These are phyloP conservation scores for Papilio polyxenes DNA, from an alignment of 1,140 invertebrate genomes.

Conservation along the genomic window DNA sequence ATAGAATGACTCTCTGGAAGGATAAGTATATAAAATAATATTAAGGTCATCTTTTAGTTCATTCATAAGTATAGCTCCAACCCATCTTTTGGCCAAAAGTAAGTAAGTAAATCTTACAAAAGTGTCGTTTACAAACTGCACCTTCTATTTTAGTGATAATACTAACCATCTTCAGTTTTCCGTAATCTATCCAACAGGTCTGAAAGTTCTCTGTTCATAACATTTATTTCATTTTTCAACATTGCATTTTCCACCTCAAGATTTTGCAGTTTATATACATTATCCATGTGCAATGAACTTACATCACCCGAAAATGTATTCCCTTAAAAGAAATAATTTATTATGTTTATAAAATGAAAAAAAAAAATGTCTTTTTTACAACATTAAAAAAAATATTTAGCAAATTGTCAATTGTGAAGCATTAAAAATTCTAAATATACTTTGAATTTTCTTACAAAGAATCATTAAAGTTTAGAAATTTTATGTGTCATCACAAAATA, in stretches of 20 bases:
- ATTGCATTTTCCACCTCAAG: conserved; percentile 79
- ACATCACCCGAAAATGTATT: conserved; percentile 65
- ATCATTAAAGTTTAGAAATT: background rate
- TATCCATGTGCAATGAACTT: conserved; percentile 58
- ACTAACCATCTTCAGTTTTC: conserved; percentile 70
- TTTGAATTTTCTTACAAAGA: background rate
- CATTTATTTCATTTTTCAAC: conserved; percentile 80
- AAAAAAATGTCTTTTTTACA: background rate
- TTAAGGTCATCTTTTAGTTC: too few relatives aligned
- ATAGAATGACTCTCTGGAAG: too few relatives aligned
- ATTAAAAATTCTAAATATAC: conserved; percentile 10
- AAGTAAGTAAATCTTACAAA: background rate
- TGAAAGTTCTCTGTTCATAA: conserved; percentile 67
- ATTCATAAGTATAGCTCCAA: too few relatives aligned
- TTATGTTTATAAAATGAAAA: background rate
- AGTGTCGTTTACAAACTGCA: background rate
- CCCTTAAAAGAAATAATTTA: conserved; percentile 54
- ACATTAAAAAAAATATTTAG: background rate
- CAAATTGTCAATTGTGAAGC: background rate
- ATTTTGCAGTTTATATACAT: conserved; percentile 74
- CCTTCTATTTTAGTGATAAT: conserved; percentile 38
- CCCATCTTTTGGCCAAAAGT: too few relatives aligned
- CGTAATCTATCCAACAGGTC: conserved; percentile 65
- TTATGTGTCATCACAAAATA: background rate
- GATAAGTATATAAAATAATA: too few relatives aligned